A percentile compares a stretch with the other conserved stretches of the same genome.
These are phyloP conservation scores for Exephanes ischioxanthus DNA, from an alignment of 2,888 invertebrate species.

Conservation along the genomic window DNA sequence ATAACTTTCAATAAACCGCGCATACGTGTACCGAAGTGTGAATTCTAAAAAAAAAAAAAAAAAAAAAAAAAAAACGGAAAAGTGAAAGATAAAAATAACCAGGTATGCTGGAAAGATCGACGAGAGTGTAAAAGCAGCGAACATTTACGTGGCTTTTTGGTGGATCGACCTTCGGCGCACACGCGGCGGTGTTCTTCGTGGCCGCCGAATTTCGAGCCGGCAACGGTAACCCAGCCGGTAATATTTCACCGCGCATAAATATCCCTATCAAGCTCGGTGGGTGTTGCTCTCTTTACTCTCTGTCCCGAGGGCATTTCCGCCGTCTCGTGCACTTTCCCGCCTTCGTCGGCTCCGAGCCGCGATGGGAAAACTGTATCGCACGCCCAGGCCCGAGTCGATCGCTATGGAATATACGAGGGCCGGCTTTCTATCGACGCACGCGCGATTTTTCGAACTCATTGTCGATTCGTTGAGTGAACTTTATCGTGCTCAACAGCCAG, in stretches of 20 bases:
- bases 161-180: slow-evolving; percentile 21
- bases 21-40: slow-evolving; percentile 61
- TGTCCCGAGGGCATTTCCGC: slow-evolving; percentile 26
- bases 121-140: slow-evolving; percentile 42
- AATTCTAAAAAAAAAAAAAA: slow-evolving; percentile 14
- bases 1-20: slow-evolving; percentile 49
- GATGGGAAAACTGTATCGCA: slow-evolving; percentile 4
- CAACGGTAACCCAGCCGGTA: slow-evolving; percentile 25
- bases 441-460: slow-evolving; percentile 30
- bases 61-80: slow-evolving; percentile 24
- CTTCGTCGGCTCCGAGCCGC: not conserved
- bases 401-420: not conserved
- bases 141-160: slow-evolving; percentile 32
- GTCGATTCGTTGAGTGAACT: not conserved
- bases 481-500: no score
- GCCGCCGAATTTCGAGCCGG: slow-evolving; percentile 19
- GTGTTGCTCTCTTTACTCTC: slow-evolving; percentile 21
- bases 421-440: not conserved
- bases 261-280: slow-evolving; percentile 58
- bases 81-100: slow-evolving; percentile 42
- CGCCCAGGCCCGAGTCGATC: slow-evolving; percentile 1
- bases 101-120: slow-evolving; percentile 36
- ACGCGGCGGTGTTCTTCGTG: not conserved
- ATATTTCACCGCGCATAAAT: slow-evolving; percentile 61
- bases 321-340: slow-evolving; percentile 1